Percentiles rank a stretch among this genome's conserved stretches.
phyloP scores from a whole-genome alignment of 2,888 invertebrate genomes.

The Agrochola macilenta region DNA sequence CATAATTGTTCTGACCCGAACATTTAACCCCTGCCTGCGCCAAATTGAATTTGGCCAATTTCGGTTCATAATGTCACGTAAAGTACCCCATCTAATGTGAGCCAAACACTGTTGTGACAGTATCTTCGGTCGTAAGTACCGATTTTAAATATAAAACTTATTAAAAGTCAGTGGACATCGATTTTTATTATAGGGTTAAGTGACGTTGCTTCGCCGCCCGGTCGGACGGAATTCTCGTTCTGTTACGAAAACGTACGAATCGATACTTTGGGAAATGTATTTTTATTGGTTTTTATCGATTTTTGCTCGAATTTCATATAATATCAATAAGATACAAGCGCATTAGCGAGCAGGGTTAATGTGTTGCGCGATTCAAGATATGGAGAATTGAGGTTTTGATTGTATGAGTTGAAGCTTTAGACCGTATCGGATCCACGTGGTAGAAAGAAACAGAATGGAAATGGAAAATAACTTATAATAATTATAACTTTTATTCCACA shows the following conservation, averaged over 20 bases:
- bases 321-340: constrained; percentile 48
- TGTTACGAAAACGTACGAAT: constrained; percentile 44
- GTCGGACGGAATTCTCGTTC: constrained; percentile 49
- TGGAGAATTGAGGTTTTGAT: constrained; percentile 41
- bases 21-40: constrained; percentile 70
- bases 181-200: constrained; percentile 77
- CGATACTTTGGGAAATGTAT: constrained; percentile 40
- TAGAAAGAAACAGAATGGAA: background rate
- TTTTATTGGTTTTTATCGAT: constrained; percentile 46
- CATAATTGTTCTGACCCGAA: constrained; percentile 67
- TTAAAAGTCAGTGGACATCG: constrained; percentile 65
- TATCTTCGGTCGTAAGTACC: constrained; percentile 67
- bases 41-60: constrained; percentile 77
- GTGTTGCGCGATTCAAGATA: constrained; percentile 19
- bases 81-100: constrained; percentile 78
- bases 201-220: constrained; percentile 48
- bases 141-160: constrained; percentile 72
- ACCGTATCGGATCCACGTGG: background rate
- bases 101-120: constrained; percentile 74
- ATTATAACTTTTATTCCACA: too few relatives aligned
- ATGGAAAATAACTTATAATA: background rate
- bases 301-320: constrained; percentile 50
- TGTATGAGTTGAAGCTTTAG: background rate
- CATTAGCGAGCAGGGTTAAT: constrained; percentile 48
- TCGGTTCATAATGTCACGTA: constrained; percentile 77